Evolutionary conservation across 2,797 vertebrate genomes (phyloP), one percentile per base, ranked within the genome.

Genomic region (Cephalopachus bancanus): DNA sequence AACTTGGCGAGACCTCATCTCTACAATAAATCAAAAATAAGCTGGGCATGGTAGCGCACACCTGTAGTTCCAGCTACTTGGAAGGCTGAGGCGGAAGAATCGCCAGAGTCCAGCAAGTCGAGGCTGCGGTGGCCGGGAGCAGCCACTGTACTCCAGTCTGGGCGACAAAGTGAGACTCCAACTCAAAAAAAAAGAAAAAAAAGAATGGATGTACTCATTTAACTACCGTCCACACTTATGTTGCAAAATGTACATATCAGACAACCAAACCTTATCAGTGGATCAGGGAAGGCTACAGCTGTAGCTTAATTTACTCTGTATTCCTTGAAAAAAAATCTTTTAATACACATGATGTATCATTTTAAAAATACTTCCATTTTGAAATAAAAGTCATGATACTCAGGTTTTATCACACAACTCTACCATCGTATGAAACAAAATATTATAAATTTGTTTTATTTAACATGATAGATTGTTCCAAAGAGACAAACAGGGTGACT

Each of bases 401-500:
- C 51, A 76, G 51, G 20, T 12, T 22, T 37, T 37, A 28, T 7
- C 57, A 26, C 1, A 12, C 2, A 2, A 20, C 44, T 11, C 9
- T 12, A 19, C 16, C 51, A 64, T 19, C n/a, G n/a, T 7, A 51
- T 72, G 24, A 30, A 62, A 44, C 17, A 30, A 69, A 44, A 71
- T 15, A 16, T 55, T 7, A 12, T 0, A 10, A 17, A 37, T 37
- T 1, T 33, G 74, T 59, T 74, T 28, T 17, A 51, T 30, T 26
- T 8, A 51, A 62, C 20, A 9, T 33, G 2, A 16, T 0, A 2
- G 26, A 7, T 17, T 9, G 57, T 55, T 51, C 55, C 64, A 3
- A 26, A 78, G 33, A 72, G 51, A 26, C 33, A 1, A 14, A 55
- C 4, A 62, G 24, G 83, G 5, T 9, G 51, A 15, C n/a, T 14